Conservation (phyloP, 2,888 invertebrate species). For the Silvanus unidentatus region DNA sequence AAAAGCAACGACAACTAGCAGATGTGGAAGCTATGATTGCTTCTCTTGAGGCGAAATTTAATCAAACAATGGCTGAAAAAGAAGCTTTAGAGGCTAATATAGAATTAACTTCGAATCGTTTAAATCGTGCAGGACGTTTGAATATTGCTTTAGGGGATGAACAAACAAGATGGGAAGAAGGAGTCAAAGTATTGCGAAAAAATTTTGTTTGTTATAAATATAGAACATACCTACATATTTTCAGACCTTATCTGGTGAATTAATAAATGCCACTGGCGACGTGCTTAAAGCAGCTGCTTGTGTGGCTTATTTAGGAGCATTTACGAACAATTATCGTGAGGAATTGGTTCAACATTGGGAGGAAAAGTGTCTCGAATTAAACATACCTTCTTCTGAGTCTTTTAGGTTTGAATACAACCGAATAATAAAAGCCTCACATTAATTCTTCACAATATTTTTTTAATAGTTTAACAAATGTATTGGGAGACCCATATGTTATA, state of each 20-base stretch:
- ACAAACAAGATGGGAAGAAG: constrained; percentile 76
- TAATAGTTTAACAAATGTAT: constrained; percentile 61
- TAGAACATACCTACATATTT: too few relatives aligned
- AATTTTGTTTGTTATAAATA: not conserved
- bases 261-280: constrained; percentile 76
- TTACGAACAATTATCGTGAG: constrained; percentile 67
- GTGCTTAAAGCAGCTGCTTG: constrained; percentile 80
- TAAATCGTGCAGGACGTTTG: constrained; percentile 75
- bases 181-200: constrained; percentile 52
- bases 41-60: constrained; percentile 56
- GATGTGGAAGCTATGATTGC: constrained; percentile 69
- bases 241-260: too few relatives aligned
- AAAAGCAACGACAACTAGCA: constrained; percentile 76
- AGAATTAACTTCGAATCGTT: constrained; percentile 67
- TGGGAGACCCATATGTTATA: constrained; percentile 82
- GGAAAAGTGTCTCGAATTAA: constrained; percentile 54
- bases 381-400: constrained; percentile 65
- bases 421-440: not conserved
- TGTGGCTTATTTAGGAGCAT: constrained; percentile 88
- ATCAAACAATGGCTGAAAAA: constrained; percentile 68
- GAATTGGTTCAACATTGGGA: constrained; percentile 67
- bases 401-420: constrained; percentile 53
- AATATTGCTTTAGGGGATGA: constrained; percentile 85
- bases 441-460: too few relatives aligned
- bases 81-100: constrained; percentile 69